Evolutionary conservation across 2,888 invertebrate species (phyloP).

Genomic region (Dasysyrphus albostriatus): DNA sequence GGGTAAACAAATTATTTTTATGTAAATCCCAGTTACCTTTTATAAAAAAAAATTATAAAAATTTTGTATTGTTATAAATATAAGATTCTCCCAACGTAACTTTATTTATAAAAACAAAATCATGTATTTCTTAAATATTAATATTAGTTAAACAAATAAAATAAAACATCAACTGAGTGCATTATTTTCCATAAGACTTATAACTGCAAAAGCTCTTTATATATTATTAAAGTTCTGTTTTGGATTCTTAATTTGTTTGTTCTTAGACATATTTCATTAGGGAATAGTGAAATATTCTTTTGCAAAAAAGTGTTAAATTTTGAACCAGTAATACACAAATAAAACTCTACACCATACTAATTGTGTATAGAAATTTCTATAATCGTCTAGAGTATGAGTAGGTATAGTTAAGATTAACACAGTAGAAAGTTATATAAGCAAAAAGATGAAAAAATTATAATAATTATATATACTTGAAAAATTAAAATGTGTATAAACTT

Average conservation of each 20-base stretch:
- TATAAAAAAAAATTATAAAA: conserved; percentile 19
- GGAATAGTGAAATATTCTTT: conserved; percentile 20
- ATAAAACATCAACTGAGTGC: conserved; percentile 55
- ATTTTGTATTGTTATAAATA: conserved; percentile 74
- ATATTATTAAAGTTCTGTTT: conserved; percentile 41
- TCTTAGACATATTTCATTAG: conserved; percentile 25
- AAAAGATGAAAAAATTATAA: neutral
- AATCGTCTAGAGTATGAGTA: conserved; percentile 45
- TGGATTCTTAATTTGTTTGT: conserved; percentile 33
- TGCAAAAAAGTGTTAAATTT: conserved; percentile 40
- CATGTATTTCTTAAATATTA: conserved; percentile 46
- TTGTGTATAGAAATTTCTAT: conserved; percentile 36
- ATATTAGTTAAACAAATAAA: conserved; percentile 30
- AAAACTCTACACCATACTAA: conserved; percentile 37
- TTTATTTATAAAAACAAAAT: conserved; percentile 51
- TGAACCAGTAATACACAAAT: conserved; percentile 49
- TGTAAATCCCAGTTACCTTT: conserved; percentile 65
- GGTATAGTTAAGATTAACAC: conserved; percentile 24
- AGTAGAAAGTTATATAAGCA: conserved; percentile 20
- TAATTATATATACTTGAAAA: conserved; percentile 36
- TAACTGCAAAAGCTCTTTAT: conserved; percentile 38
- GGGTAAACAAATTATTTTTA: conserved; percentile 24
- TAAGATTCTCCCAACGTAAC: conserved; percentile 72
- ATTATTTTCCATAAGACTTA: conserved; percentile 69
- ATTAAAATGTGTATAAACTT: conserved; percentile 51